Percentiles rank a stretch among this genome's conserved stretches.
Conservation (phyloP, 2,888 invertebrate species). For the Caenorhabditis sp. region DNA sequence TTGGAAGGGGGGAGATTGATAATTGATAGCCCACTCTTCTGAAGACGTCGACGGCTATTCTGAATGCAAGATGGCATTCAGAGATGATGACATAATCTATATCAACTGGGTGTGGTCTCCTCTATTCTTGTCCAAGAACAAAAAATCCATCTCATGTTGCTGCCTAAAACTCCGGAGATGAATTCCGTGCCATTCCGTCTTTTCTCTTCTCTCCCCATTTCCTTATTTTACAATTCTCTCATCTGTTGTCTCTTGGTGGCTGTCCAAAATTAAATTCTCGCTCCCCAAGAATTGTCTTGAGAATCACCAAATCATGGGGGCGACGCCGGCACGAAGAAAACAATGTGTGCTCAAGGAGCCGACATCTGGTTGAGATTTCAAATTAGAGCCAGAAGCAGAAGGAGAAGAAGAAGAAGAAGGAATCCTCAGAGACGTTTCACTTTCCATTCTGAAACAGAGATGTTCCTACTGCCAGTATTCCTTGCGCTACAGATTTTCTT, state of each 20-base stretch:
- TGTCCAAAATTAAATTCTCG: constrained; percentile 3
- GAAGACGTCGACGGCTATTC: constrained; percentile 15
- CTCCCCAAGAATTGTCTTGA: constrained; percentile 3
- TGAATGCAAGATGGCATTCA: no score
- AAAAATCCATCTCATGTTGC: neutral
- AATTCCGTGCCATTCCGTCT: constrained; percentile 15
- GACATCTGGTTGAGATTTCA: constrained; percentile 35
- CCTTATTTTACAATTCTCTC: constrained; percentile 12
- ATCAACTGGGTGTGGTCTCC: constrained; percentile 22
- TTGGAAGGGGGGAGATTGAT: constrained; percentile 35
- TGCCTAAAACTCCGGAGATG: constrained; percentile 45
- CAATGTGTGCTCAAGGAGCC: neutral
- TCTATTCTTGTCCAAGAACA: neutral
- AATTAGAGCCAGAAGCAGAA: neutral
- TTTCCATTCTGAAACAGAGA: neutral
- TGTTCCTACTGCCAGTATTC: constrained; percentile 27
- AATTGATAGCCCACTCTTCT: constrained; percentile 45
- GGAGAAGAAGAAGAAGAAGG: neutral
- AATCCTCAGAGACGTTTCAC: neutral
- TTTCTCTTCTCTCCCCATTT: neutral
- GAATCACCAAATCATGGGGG: neutral
- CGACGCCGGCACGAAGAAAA: neutral
- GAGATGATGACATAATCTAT: constrained; percentile 1
- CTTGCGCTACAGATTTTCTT: constrained; percentile 15
- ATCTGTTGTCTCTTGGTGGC: neutral